A percentile compares a stretch with the other conserved stretches of the same genome.
These are phyloP conservation scores for Amaurobius ferox DNA, from an alignment of 2,888 invertebrate species.

Conservation along the genomic window DNA sequence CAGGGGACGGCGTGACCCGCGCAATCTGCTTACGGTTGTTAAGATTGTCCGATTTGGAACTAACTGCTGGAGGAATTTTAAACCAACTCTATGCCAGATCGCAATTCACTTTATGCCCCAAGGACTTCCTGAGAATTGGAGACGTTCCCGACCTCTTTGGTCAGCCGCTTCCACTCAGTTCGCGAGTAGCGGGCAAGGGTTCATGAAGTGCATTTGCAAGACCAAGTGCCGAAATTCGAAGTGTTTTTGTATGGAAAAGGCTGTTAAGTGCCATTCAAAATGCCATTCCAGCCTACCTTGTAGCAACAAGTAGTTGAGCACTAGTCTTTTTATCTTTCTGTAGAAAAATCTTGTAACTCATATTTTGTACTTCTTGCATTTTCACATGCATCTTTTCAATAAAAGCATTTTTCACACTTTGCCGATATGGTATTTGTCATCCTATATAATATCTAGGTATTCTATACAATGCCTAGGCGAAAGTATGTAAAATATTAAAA, in stretches of 20 bases:
- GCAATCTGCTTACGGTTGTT: conserved; percentile 27
- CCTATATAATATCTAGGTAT: not conserved
- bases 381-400: not conserved
- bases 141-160: conserved; percentile 14
- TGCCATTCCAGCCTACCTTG: conserved; percentile 16
- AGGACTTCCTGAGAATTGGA: conserved; percentile 33
- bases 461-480: not conserved
- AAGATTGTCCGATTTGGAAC: not conserved
- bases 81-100: conserved; percentile 21
- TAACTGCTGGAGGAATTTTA: conserved; percentile 18
- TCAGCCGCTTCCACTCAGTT: not conserved
- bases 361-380: not conserved
- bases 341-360: not conserved
- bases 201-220: conserved; percentile 2
- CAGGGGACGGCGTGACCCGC: conserved; percentile 4
- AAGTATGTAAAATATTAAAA: too few relatives aligned
- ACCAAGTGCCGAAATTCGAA: not conserved
- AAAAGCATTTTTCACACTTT: conserved; percentile 1
- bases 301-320: conserved; percentile 21
- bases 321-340: not conserved
- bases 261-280: conserved; percentile 17
- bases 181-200: not conserved
- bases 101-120: conserved; percentile 12
- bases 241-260: conserved; percentile 13
- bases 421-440: not conserved